Base-by-base conservation (phyloP, 2,888 invertebrate species). In the Mesorhabditis belari region DNA sequence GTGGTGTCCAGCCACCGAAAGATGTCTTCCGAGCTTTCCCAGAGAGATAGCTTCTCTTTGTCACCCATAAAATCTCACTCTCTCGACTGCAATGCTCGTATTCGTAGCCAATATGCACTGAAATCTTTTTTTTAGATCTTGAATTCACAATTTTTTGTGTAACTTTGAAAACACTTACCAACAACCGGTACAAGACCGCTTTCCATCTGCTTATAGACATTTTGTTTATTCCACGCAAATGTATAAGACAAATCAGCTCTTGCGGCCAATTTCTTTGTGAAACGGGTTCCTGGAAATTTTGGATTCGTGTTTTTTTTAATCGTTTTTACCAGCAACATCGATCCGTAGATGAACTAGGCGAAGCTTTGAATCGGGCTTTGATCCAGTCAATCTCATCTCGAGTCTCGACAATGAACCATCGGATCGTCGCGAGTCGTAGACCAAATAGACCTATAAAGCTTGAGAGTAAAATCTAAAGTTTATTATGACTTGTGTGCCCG, bases 141-240 rank as follows among this genome's bases (percentile, higher is more conserved):
- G 25, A 27, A 26, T 26, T 44, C n/a, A 56, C 19, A 35, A 12
- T 19, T 24, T 24, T 17, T 4, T 49, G 25, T 12, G 19, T 25
- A 25, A 44, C 24, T 49, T 57, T 19, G 4, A 21, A 5, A 5
- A 21, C 49, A 55, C 54, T 90, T 90, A 28, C 94, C 92, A 80
- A 90, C 87, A 0, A 94, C 95, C 0, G 90, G 91, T 0, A 94
- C 92, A 0, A 95, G 90, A 12, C 98, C 96, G 78, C 93, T 95
- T 5, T 96, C 95, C 85, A 92, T 93, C 84, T 95, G 94, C 80
- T 91, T 90, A 84, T 96, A 98, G 50, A 94, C 93, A 82, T 98
- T 96, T 66, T 92, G 86, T 82, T 94, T 91, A 83, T 94, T 93
- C 98, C 98, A 99, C 2, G 93, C 91, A 82, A 94, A 98, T 6